Evolutionary conservation across 1,140 invertebrate genomes (phyloP).

Genomic region (Belonocnema kinseyi): DNA sequence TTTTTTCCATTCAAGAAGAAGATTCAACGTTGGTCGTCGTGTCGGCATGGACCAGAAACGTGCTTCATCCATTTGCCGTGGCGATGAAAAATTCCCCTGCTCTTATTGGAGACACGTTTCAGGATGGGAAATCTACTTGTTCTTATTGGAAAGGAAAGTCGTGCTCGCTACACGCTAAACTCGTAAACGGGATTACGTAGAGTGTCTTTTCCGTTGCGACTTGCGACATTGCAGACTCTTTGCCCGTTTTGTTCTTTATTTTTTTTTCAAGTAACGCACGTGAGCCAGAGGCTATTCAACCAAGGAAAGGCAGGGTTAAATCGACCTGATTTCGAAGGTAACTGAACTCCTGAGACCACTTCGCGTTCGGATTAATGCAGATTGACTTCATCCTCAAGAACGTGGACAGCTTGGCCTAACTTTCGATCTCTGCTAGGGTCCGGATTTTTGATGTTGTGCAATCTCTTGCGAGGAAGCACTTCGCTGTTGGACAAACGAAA

Average conservation of each 20-base stretch:
- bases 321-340: neutral
- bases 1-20: neutral
- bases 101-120: constrained; percentile 45
- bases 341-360: neutral
- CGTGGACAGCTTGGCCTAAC: neutral
- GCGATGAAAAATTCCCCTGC: constrained; percentile 43
- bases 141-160: constrained; percentile 43
- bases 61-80: constrained; percentile 45
- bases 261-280: neutral
- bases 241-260: neutral
- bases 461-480: too few species aligned
- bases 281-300: constrained; percentile 17
- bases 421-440: neutral
- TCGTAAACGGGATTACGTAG: constrained; percentile 39
- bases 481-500: too few species aligned
- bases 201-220: constrained; percentile 20
- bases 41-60: constrained; percentile 37
- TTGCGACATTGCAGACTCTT: neutral
- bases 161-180: constrained; percentile 34
- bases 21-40: neutral
- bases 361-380: constrained; percentile 1
- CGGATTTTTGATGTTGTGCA: too few species aligned
- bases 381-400: neutral
- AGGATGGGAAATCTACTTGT: constrained; percentile 27
- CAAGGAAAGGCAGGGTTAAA: neutral